phyloP scores from a whole-genome alignment of 2,888 invertebrate genomes.

The Unio pictorum region DNA sequence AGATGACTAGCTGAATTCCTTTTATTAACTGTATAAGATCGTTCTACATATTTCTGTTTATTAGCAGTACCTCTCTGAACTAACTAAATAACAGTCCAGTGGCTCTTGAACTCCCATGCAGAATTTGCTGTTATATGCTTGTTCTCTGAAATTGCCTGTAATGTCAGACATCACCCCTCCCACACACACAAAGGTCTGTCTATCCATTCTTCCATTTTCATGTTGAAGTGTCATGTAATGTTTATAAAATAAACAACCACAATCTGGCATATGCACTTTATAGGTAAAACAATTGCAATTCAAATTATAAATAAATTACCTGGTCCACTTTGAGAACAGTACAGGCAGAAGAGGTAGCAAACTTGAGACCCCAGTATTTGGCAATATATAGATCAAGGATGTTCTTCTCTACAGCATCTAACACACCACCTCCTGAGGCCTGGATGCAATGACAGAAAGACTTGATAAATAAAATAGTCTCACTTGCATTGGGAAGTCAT shows the following conservation, averaged over 20 bases:
- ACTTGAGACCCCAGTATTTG: slow-evolving; percentile 95
- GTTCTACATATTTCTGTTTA: no score
- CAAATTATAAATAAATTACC: slow-evolving; percentile 57
- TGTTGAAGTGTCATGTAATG: neutral
- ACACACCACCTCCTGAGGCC: slow-evolving; percentile 79
- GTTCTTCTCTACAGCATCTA: slow-evolving; percentile 84
- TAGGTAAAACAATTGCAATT: neutral
- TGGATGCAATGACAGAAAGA: slow-evolving; percentile 32
- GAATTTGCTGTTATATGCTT: no score
- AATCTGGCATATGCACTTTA: neutral
- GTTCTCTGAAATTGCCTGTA: no score
- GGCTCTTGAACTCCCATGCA: no score
- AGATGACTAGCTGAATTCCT: no score
- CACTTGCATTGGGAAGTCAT: no score
- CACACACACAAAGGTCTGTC: no score
- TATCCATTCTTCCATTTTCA: no score
- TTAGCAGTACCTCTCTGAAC: no score
- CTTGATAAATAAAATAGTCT: neutral
- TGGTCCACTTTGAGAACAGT: slow-evolving; percentile 96
- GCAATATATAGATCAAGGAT: slow-evolving; percentile 82
- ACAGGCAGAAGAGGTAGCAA: slow-evolving; percentile 92
- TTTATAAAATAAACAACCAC: neutral
- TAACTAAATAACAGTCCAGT: no score
- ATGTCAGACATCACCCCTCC: no score
- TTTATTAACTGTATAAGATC: no score